Evolutionary conservation across 2,113 vertebrate genomes (phyloP).

Genomic region (Condylura cristata): DNA sequence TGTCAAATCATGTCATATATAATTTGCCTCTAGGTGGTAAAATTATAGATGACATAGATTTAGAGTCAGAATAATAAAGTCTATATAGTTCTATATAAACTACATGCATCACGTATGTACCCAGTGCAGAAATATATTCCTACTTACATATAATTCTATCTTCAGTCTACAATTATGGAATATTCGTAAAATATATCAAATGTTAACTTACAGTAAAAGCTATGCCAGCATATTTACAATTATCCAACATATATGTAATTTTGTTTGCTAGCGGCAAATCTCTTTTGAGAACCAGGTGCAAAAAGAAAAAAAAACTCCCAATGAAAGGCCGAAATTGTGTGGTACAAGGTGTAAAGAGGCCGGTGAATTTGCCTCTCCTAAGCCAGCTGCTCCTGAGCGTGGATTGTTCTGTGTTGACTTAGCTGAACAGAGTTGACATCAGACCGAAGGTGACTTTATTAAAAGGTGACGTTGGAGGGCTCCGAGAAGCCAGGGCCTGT

Average conservation of each 20-base stretch:
- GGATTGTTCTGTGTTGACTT: neutral
- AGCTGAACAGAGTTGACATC: neutral
- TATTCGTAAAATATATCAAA: neutral
- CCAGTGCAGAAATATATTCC: neutral
- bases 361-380: neutral
- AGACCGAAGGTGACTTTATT: neutral
- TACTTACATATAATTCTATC: neutral
- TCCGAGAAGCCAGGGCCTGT: neutral
- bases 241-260: neutral
- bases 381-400: neutral
- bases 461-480: neutral
- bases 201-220: neutral
- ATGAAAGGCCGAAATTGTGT: neutral
- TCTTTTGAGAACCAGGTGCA: neutral
- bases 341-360: neutral
- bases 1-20: neutral
- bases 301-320: neutral
- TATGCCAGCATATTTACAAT: neutral
- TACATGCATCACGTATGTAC: neutral
- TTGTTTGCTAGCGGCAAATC: conserved; percentile 29
- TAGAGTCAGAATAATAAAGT: neutral
- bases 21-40: neutral
- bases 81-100: neutral
- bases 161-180: neutral
- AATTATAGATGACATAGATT: neutral